Base-by-base conservation (phyloP, 2,888 invertebrate species). In the Andrena marginata region DNA sequence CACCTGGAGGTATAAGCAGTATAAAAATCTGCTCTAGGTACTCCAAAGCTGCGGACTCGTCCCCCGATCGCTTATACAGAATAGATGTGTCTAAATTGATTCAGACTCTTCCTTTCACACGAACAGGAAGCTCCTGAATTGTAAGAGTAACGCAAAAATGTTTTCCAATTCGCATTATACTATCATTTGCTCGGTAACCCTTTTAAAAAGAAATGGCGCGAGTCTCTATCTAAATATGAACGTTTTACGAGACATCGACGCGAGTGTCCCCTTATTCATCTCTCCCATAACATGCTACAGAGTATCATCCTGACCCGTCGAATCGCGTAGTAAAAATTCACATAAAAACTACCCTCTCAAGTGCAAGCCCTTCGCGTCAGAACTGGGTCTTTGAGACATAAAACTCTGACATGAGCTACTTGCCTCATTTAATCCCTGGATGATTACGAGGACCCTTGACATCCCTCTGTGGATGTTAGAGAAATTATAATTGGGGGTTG, bases 321-420 rank as follows among this genome's bases (percentile, higher is more conserved):
- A 78, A 80, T 71, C 67, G 67, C 33, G 16, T 67, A 80, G 60
- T 80, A 79, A 80, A 80, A 72, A 78, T 80, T 60, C 62, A 54
- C 71, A 23, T 80, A 80, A 80, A 80, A 80, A 67, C 54, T 54
- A 67, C 13, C 71, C 65, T 67, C 65, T 80, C 60, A 33, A 71
- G 48, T 54, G 48, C 54, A 16, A 20, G 20, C 20, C 48, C 74
- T 35, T 29, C 42, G 48, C 54, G 56, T 35, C n/a, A n/a, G 13
- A 70, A 54, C 72, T 49, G 33, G 62, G 48, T 10, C 20, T 48
- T 26, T 48, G 5, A 33, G 42, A 26, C 54, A 42, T 64, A 70
- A 42, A 42, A 70, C 60, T 70, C 60, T 16, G 48, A 5, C 26
- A 31, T 26, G 23, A 56, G 60, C 56, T 70, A 70, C 42, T 70